Conservation (phyloP, 1,140 invertebrate species). For the Apis florea region DNA sequence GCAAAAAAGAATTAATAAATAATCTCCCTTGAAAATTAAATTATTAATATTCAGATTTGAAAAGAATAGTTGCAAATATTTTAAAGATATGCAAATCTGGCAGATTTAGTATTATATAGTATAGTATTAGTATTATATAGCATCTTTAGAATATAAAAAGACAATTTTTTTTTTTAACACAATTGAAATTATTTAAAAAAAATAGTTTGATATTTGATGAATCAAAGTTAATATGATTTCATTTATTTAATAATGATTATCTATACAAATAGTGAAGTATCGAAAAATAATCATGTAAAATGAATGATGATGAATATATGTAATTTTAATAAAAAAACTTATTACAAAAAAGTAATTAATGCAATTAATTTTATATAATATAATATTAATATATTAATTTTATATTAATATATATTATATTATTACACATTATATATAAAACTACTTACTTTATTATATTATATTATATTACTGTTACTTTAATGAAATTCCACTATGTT, state of each 20-base stretch:
- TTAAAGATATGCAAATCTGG: conserved; percentile 2
- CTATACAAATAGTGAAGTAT: neutral
- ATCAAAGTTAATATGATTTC: no score
- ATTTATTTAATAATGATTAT: no score
- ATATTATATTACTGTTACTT: no score
- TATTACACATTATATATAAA: no score
- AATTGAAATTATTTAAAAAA: no score
- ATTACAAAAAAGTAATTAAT: neutral
- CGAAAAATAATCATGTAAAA: neutral
- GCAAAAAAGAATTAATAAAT: neutral
- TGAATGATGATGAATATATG: neutral
- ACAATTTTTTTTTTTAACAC: neutral
- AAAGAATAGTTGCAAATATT: neutral
- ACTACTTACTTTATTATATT: no score
- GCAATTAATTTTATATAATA: neutral
- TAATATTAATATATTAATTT: neutral
- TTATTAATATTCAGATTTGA: neutral
- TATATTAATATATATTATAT: no score
- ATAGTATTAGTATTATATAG: no score
- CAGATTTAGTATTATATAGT: neutral
- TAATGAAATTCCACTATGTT: no score
- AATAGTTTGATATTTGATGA: no score
- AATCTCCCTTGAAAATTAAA: neutral
- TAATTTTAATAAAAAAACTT: neutral
- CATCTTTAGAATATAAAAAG: neutral